Base-by-base conservation (phyloP, 2,113 vertebrate genomes). In the Alethe castanea region DNA sequence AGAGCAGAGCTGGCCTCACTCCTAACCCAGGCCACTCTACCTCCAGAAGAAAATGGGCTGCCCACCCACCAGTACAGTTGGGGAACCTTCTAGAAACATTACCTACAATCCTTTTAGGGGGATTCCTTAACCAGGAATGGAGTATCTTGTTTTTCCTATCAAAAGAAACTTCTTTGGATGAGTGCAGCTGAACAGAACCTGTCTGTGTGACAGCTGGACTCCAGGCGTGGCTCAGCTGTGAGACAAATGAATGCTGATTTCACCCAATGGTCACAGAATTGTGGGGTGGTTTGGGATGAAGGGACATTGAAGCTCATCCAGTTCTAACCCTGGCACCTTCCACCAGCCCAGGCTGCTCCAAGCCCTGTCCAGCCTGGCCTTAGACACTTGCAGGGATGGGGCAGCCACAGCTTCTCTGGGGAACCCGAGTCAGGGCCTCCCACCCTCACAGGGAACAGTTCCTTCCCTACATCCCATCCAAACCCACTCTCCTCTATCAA, bases 291-390 rank as follows among this genome's bases (percentile, higher is more conserved):
- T 76, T 69, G 54, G 28, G 54, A 6, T 40, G 13, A 54, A 74
- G 29, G n/a, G 40, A 54, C 19, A 11, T 19, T 40, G 26, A n/a
- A 69, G 8, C 14, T 47, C 53, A 47, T 8, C 29, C n/a, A 53
- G 24, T 40, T 22, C 54, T 25, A 82, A 20, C 38, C 33, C 38
- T 38, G 60, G 12, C 70, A 47, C 19, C 3, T 53, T 17, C 45
- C 38, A n/a, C 19, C 1, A 0, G 1, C 38, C 53, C 78, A 89
- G 38, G n/a, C 0, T 29, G 28, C n/a, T 67, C 38, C 69, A 45
- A 81, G 10, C 33, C 14, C 67, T 1, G 1, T 24, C 44, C 53
- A 89, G 0, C 16, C 69, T 40, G 61, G n/a, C n/a, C 29, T 35
- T 12, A 62, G 62, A 1, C 29, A 40, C 9, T 20, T 0, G 24